Base-by-base conservation (phyloP, 2,113 vertebrate species). In the Scatophagus argus region DNA sequence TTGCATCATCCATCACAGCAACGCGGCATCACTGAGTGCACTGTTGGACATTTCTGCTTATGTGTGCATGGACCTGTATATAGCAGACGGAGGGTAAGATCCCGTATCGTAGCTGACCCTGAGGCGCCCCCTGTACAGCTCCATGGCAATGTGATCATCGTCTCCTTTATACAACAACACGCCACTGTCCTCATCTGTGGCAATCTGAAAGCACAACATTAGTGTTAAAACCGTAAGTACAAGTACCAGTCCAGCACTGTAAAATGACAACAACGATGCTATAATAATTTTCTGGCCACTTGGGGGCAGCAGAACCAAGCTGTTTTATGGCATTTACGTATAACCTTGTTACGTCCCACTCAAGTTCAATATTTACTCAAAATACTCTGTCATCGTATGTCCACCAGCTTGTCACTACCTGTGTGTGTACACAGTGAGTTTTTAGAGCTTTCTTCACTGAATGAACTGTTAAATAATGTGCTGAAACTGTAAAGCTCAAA, bases 181-280 rank as follows among this genome's bases (percentile, higher is more conserved):
- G 0, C 98, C 98, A 14, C 95, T 99, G 92, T 99, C 98, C 90
- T 99, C 97, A 74, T 99, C 97, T 19, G 98, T 99, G 41, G 98
- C 97, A 46, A 99, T 96, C 98, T 99, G 88, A 62, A 89, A 89
- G 77, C 56, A 79, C 41, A 80, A 10, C 5, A 54, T 31, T 11
- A 0, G 29, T 65, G 12, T 75, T 10, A 68, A 11, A 31, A 29
- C 2, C 1, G 27, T 23, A 51, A 34, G 14, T 46, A 12, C 36
- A 46, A 19, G 21, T 25, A 32, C 19, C 11, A 44, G 6, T 2
- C 2, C 38, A 68, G n/a, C 21, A 23, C 23, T 19, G 5, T 36
- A 38, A 60, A 39, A 72, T 16, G 19, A 19, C 3, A 3, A 29
- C 9, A 21, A 47, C 21, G n/a, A 11, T n/a, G 36, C 19, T n/a